These are phyloP conservation scores for Nephrocerus scutellatus DNA, from an alignment of 2,888 invertebrate species.

Conservation along the genomic window DNA sequence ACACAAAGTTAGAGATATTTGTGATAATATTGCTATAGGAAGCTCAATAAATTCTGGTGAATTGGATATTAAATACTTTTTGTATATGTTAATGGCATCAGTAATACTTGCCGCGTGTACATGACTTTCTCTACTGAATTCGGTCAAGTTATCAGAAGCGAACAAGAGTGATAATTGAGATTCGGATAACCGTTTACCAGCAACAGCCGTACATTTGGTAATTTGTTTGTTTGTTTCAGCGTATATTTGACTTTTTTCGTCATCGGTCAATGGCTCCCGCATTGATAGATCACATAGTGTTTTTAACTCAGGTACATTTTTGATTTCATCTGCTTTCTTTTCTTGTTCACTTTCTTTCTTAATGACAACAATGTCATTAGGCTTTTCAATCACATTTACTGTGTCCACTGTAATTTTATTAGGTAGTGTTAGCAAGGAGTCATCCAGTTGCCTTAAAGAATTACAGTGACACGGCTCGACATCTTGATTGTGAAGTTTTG, in stretches of 20 bases:
- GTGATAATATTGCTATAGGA: constrained; percentile 40
- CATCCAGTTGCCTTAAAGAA: no score
- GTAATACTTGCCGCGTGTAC: constrained; percentile 36
- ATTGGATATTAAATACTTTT: constrained; percentile 43
- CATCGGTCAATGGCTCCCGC: constrained; percentile 46
- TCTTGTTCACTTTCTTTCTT: constrained; percentile 5
- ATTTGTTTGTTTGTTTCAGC: constrained; percentile 42
- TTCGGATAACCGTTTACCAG: no score
- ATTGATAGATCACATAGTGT: constrained; percentile 43
- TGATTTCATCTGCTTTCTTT: constrained; percentile 22
- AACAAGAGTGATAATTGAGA: no score
- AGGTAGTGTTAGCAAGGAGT: no score
- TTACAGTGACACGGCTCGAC: no score
- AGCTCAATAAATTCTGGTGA: constrained; percentile 38
- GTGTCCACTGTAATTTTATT: background rate
- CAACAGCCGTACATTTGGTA: constrained; percentile 18
- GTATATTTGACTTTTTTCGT: constrained; percentile 45
- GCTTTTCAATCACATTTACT: constrained; percentile 6
- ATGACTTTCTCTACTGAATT: no score
- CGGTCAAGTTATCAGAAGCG: no score
- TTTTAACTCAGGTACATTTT: constrained; percentile 43
- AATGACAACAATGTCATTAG: background rate
- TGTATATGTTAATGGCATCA: constrained; percentile 46
- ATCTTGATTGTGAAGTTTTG: no score
- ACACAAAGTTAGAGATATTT: constrained; percentile 37